Conservation (phyloP, 2,888 invertebrate genomes). For the Alitta virens region DNA sequence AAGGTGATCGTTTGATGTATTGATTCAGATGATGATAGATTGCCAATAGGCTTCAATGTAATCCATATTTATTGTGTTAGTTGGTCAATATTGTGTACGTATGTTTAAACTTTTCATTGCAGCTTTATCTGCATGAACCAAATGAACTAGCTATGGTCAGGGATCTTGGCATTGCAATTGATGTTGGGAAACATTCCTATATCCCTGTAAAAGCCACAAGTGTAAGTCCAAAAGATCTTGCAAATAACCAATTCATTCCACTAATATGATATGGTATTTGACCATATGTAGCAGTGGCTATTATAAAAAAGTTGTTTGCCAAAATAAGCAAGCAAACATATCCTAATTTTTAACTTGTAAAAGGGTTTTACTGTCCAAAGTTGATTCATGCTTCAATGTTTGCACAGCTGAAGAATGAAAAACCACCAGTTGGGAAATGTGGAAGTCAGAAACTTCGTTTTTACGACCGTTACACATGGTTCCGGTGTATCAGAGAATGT, state of each 20-base stretch:
- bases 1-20: too few species aligned
- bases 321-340: too few species aligned
- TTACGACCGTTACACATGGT: conserved; percentile 11
- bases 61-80: too few species aligned
- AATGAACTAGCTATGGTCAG: conserved; percentile 14
- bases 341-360: too few species aligned
- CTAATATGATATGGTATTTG: too few species aligned
- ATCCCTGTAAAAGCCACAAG: conserved; percentile 5
- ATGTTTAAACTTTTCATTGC: not conserved
- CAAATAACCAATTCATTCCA: too few species aligned
- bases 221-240: not conserved
- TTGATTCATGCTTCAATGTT: not conserved
- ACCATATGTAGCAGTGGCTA: too few species aligned
- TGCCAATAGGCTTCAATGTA: too few species aligned
- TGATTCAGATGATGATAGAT: too few species aligned
- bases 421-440: conserved; percentile 10
- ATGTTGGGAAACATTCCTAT: conserved; percentile 6
- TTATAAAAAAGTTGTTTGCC: too few species aligned
- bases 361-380: too few species aligned
- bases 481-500: conserved; percentile 13
- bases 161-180: conserved; percentile 8
- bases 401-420: conserved; percentile 2
- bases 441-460: not conserved
- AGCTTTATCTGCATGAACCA: conserved; percentile 12
- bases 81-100: too few species aligned